Evolutionary conservation across 2,888 invertebrate genomes (phyloP), one percentile per base, ranked within the genome.

Genomic region (Cotesia congregata): DNA sequence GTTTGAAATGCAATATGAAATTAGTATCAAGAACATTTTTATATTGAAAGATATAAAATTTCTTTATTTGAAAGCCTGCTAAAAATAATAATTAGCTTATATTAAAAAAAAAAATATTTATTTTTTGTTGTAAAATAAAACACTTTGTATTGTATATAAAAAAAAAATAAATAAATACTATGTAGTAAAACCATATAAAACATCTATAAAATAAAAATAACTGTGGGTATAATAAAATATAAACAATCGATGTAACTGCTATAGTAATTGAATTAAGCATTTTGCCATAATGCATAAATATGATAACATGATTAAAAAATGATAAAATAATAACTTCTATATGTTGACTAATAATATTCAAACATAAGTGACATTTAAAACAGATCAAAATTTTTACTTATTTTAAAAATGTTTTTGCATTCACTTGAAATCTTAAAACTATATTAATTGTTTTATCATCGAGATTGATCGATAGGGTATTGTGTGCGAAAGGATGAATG

Each of bases 141-240:
- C 65, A 65, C n/a, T 30, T 59, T 40, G n/a, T 64, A 76, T 59
- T 67, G 41, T 6, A 67, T 9, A 41, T 5, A 59, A 17, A 40
- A 65, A 61, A 64, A 9, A 15, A 30, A 12, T 1, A 69, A 50
- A 12, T 50, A 50, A 50, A 17, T 17, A 17, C 17, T 50, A 50
- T 50, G 50, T 50, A 50, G 50, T 1, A 50, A 50, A 50, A 70
- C 30, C 17, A 39, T 38, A 65, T 15, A 39, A 67, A 59, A 72
- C 12, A 59, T n/a, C 41, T 12, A 41, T 69, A n/a, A 60, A 60
- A 41, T 40, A 20, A 40, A 39, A 60, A 61, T 5, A 62, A 60
- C n/a, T 59, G 72, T 41, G 61, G 20, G 38, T 75, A 64, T 61
- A 62, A 40, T 38, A n/a, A 17, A 77, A 77, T 50, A n/a, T 40